A percentile compares a stretch with the other conserved stretches of the same genome.
These are phyloP conservation scores for Ceraclea dissimilis DNA, from an alignment of 2,888 invertebrate genomes.

Conservation along the genomic window DNA sequence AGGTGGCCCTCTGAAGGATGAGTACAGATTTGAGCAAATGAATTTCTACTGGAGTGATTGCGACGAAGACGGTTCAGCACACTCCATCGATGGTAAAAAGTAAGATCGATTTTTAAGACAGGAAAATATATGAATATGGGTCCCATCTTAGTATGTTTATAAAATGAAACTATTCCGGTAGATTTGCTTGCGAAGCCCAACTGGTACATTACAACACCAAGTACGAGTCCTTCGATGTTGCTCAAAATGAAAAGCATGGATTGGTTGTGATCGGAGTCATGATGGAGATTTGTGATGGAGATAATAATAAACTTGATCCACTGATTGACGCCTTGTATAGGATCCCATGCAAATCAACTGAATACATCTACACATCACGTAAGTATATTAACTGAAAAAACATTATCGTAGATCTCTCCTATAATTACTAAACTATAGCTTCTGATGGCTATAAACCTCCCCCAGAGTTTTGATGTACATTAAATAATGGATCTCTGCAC, in stretches of 20 bases:
- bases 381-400: too few species aligned
- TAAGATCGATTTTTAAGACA: too few species aligned
- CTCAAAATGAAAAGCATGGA: slow-evolving; percentile 61
- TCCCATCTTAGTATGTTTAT: too few species aligned
- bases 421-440: too few species aligned
- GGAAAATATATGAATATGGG: too few species aligned
- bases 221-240: slow-evolving; percentile 56
- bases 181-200: slow-evolving; percentile 71
- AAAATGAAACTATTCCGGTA: too few species aligned
- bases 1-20: slow-evolving; percentile 59
- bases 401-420: too few species aligned
- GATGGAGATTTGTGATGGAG: slow-evolving; percentile 51
- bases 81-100: slow-evolving; percentile 64
- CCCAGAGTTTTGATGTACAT: too few species aligned
- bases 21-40: slow-evolving; percentile 66
- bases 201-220: slow-evolving; percentile 71
- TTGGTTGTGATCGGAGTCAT: slow-evolving; percentile 65
- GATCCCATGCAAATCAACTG: slow-evolving; percentile 35
- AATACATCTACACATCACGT: slow-evolving; percentile 12
- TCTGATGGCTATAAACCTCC: too few species aligned
- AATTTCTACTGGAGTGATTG: slow-evolving; percentile 78
- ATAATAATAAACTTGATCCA: slow-evolving; percentile 52
- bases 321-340: slow-evolving; percentile 47
- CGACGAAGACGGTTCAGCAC: slow-evolving; percentile 71
- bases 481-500: too few species aligned